Evolutionary conservation across 2,888 invertebrate species (phyloP).

Genomic region (Pollenia angustigena): DNA sequence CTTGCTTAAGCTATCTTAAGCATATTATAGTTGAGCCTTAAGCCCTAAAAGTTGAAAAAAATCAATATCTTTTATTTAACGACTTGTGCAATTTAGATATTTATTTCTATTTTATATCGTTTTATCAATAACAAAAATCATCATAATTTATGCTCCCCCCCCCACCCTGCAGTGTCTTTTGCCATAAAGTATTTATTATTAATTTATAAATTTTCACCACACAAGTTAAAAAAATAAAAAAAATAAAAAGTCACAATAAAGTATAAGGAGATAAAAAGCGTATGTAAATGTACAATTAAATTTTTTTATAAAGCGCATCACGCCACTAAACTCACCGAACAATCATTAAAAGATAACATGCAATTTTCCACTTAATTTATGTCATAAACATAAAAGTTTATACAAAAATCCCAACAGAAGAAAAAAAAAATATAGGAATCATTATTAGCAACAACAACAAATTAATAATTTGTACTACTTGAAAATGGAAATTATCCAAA

Average conservation of each 20-base stretch:
- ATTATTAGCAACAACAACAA: conserved; percentile 35
- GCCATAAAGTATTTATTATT: conserved; percentile 50
- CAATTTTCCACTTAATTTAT: conserved; percentile 75
- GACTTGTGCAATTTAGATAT: conserved; percentile 43
- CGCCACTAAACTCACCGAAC: conserved; percentile 48
- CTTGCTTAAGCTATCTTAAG: no score
- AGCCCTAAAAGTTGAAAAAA: conserved; percentile 68
- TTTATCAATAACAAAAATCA: conserved; percentile 19
- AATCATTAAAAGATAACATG: conserved; percentile 72
- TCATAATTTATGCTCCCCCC: not conserved
- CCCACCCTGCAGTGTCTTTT: conserved; percentile 26
- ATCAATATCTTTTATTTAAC: conserved; percentile 42
- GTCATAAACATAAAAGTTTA: conserved; percentile 70
- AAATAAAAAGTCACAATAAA: conserved; percentile 9
- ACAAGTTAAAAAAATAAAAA: conserved; percentile 23
- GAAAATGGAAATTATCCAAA: conserved; percentile 60
- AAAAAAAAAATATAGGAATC: conserved; percentile 22
- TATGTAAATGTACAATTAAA: conserved; percentile 49
- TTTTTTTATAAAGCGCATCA: conserved; percentile 44
- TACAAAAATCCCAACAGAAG: conserved; percentile 12
- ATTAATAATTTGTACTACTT: conserved; percentile 45
- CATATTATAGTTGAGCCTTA: no score
- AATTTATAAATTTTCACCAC: conserved; percentile 54
- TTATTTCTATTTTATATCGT: conserved; percentile 21
- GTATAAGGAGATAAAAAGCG: conserved; percentile 29